Conservation (phyloP, 2,113 vertebrate genomes). For the human (Homo sapiens) region GRCh38 chr2:63379001-63379500, state of each 20-base stretch:
- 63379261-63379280: conserved; percentile 5
- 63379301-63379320: conserved; percentile 31
- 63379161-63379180: conserved; percentile 48
- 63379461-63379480: conserved; percentile 78
- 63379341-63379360: conserved; percentile 73
- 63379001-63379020: neutral
- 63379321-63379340: conserved; percentile 69
- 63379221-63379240: conserved; percentile 21
- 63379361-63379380: conserved; percentile 66
- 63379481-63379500: conserved; percentile 83
- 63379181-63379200: neutral
- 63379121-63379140: conserved; percentile 35
- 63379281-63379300: conserved; percentile 54
- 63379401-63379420: conserved; percentile 72
- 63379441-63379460: conserved; percentile 79
- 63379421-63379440: conserved; percentile 80
- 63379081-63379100: conserved; percentile 11
- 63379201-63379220: conserved; percentile 45
- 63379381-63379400: conserved; percentile 72
- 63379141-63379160: neutral
- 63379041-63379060: conserved; percentile 47
- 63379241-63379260: neutral
- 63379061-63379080: conserved; percentile 47
- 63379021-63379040: conserved; percentile 10
- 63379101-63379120: conserved; percentile 15